Percentiles rank a stretch among this genome's conserved stretches.
These are phyloP conservation scores for Barnardius zonarius DNA, from an alignment of 2,113 vertebrate genomes.

Conservation along the genomic window DNA sequence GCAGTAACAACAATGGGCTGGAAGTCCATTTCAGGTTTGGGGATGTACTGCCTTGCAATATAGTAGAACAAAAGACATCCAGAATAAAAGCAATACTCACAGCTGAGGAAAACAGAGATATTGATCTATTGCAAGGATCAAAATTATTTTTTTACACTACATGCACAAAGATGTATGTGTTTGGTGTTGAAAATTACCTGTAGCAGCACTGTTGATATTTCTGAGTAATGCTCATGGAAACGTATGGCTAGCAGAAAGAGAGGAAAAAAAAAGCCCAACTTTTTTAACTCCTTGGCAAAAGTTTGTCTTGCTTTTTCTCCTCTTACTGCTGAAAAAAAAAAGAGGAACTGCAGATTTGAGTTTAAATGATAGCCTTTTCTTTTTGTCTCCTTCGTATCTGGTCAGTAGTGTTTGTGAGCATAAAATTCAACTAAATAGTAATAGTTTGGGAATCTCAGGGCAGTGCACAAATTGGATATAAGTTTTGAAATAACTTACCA, in stretches of 20 bases:
- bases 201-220: conserved; percentile 10
- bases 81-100: conserved; percentile 7
- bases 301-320: conserved; percentile 14
- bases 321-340: conserved; percentile 8
- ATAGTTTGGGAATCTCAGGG: not conserved
- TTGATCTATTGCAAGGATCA: conserved; percentile 30
- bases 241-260: not conserved
- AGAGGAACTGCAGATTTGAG: not conserved
- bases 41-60: conserved; percentile 32
- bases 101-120: conserved; percentile 19
- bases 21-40: conserved; percentile 53
- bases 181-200: conserved; percentile 51
- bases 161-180: conserved; percentile 31
- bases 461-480: not conserved
- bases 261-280: not conserved
- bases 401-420: not conserved
- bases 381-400: not conserved
- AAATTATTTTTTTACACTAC: conserved; percentile 47
- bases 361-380: not conserved
- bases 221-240: conserved; percentile 37
- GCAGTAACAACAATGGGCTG: conserved; percentile 30
- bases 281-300: conserved; percentile 23
- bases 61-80: conserved; percentile 26
- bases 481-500: not conserved
- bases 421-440: not conserved